Percentiles rank a stretch among this genome's conserved stretches.
Conservation (phyloP, 2,113 vertebrate genomes). For the Pholis gunnellus region DNA sequence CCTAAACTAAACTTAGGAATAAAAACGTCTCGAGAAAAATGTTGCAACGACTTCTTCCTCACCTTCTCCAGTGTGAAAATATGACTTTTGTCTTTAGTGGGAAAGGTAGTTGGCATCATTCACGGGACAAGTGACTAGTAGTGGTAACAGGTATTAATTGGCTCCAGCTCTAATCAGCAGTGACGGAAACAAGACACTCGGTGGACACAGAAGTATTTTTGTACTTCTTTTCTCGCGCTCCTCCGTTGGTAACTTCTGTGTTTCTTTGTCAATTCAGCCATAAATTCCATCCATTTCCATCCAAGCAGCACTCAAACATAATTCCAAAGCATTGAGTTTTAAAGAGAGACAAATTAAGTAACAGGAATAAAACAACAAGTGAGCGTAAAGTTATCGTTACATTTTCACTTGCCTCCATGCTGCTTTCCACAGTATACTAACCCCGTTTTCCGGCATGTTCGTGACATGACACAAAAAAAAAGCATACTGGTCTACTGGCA, state of each 20-base stretch:
- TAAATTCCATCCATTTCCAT: background rate
- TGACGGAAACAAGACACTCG: background rate
- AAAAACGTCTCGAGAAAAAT: background rate
- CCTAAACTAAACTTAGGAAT: background rate
- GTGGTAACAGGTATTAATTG: background rate
- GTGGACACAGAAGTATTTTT: background rate
- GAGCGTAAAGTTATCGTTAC: background rate
- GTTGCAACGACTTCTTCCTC: background rate
- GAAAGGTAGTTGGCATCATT: background rate
- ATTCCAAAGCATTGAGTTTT: background rate
- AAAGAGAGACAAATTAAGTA: background rate
- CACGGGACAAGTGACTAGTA: background rate
- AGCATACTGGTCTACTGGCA: background rate
- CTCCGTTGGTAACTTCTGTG: background rate
- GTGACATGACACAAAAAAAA: background rate
- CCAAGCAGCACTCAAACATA: background rate
- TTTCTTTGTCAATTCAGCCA: background rate
- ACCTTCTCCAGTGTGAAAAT: background rate
- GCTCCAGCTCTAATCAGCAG: background rate
- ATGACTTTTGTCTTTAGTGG: background rate
- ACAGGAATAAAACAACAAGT: background rate
- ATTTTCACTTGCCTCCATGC: background rate
- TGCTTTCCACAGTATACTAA: background rate
- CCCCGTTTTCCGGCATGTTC: background rate
- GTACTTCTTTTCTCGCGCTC: background rate